These are phyloP conservation scores for Scomber japonicus DNA, from an alignment of 2,113 vertebrate genomes.

Conservation along the genomic window DNA sequence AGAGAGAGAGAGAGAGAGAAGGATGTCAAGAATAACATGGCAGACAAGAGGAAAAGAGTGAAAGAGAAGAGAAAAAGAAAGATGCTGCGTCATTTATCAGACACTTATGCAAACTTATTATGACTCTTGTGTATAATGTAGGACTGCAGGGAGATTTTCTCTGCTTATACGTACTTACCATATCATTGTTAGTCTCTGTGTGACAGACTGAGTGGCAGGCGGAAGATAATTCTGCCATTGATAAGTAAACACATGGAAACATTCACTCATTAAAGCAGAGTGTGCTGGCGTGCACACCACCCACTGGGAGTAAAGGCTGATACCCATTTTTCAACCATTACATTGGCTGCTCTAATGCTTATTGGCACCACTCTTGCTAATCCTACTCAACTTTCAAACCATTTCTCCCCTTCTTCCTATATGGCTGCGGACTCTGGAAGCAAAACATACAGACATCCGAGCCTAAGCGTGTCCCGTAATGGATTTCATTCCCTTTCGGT, in stretches of 20 bases:
- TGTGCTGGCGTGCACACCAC: conserved; percentile 32
- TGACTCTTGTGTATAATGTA: neutral
- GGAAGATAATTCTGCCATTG: conserved; percentile 49
- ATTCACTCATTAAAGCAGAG: conserved; percentile 48
- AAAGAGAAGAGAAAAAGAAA: conserved; percentile 10
- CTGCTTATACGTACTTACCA: neutral
- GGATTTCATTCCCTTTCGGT: conserved; percentile 51
- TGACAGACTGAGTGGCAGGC: conserved; percentile 45
- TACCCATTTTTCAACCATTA: conserved; percentile 39
- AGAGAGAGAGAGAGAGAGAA: neutral
- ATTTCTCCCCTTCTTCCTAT: conserved; percentile 18
- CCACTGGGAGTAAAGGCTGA: conserved; percentile 47
- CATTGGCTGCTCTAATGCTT: conserved; percentile 48
- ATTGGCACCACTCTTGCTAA: conserved; percentile 26
- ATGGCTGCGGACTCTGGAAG: neutral
- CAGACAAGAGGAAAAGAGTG: neutral
- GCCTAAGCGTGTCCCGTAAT: conserved; percentile 24
- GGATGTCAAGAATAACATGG: conserved; percentile 15
- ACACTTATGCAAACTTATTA: neutral
- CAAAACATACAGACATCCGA: conserved; percentile 42
- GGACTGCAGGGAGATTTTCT: conserved; percentile 30
- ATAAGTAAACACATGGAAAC: conserved; percentile 48
- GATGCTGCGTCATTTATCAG: neutral
- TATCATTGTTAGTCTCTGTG: conserved; percentile 2
- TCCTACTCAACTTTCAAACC: conserved; percentile 39